Base-by-base conservation (phyloP, 2,888 invertebrate species). In the Gibbula magus region DNA sequence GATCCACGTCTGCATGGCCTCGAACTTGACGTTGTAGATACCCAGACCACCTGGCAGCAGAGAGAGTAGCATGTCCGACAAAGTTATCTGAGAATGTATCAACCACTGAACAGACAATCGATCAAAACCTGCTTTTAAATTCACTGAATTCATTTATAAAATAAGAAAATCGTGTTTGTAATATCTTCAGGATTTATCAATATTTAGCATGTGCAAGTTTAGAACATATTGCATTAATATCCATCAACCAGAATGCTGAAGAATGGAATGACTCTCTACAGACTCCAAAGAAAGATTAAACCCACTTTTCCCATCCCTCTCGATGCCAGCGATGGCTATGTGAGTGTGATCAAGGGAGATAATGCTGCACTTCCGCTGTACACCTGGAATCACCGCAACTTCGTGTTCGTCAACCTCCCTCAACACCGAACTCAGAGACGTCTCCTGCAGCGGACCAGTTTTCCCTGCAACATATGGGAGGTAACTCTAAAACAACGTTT, bases 11-110 rank as follows among this genome's bases (percentile, higher is more conserved):
- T 67, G 70, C 20, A 78, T 8, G 22, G 78, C 67, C 45, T 32
- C 32, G 35, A 70, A 78, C 52, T 78, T 78, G 13, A 70, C 61
- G 52, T 78, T 66, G 61, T 29, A 78, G 51, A 78, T 78, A 53
- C 78, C 78, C 18, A 78, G 32, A 5, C 78, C 78, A 52, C 52
- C 78, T 78, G 25, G n/a, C 10, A 13, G 45, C n/a, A 45, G 13
- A 5, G 45, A 45, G n/a, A n/a, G n/a, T n/a, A n/a, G n/a, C n/a
- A n/a, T n/a, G n/a, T n/a, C n/a, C n/a, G n/a, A n/a, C n/a, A n/a
- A n/a, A n/a, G n/a, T n/a, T n/a, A n/a, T n/a, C n/a, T n/a, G n/a
- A n/a, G n/a, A n/a, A n/a, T n/a, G n/a, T n/a, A n/a, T n/a, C n/a
- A n/a, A n/a, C n/a, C n/a, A n/a, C n/a, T n/a, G n/a, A n/a, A n/a